Evolutionary conservation across 2,888 invertebrate species (phyloP).

Genomic region (Invenusta paracnida): DNA sequence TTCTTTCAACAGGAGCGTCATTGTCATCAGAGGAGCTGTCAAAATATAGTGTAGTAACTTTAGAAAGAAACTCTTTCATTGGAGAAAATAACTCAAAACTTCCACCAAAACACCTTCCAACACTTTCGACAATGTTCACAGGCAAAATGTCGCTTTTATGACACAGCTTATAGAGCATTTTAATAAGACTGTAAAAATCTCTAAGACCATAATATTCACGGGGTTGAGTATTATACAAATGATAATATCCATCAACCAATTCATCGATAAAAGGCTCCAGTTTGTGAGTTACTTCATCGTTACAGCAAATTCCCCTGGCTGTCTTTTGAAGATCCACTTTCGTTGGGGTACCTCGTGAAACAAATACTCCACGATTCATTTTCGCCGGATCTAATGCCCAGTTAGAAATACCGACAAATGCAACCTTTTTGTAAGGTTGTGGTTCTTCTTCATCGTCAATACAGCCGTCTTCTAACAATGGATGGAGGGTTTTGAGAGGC

Average conservation of each 20-base stretch:
- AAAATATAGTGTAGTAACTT: not conserved
- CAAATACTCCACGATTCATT: conserved; percentile 57
- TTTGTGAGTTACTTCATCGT: conserved; percentile 29
- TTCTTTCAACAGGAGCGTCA: not conserved
- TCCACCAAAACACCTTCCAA: conserved; percentile 11
- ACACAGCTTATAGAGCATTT: conserved; percentile 41
- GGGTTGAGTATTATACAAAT: not conserved
- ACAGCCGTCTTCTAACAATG: conserved; percentile 56
- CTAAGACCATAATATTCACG: conserved; percentile 56
- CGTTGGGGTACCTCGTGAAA: conserved; percentile 51
- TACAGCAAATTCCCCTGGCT: conserved; percentile 44
- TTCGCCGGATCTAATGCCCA: conserved; percentile 60
- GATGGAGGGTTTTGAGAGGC: conserved; percentile 57
- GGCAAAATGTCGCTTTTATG: not conserved
- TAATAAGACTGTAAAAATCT: conserved; percentile 54
- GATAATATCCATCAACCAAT: not conserved
- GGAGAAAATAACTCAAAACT: not conserved
- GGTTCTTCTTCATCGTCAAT: conserved; percentile 52
- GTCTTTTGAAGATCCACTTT: conserved; percentile 48
- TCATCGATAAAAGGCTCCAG: not conserved
- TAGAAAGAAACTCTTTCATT: not conserved
- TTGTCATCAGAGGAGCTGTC: not conserved
- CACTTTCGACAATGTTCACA: not conserved
- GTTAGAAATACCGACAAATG: conserved; percentile 58
- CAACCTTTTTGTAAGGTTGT: conserved; percentile 52